These are phyloP conservation scores for Nectonema munidae DNA, from an alignment of 2,888 invertebrate genomes.

Conservation along the genomic window DNA sequence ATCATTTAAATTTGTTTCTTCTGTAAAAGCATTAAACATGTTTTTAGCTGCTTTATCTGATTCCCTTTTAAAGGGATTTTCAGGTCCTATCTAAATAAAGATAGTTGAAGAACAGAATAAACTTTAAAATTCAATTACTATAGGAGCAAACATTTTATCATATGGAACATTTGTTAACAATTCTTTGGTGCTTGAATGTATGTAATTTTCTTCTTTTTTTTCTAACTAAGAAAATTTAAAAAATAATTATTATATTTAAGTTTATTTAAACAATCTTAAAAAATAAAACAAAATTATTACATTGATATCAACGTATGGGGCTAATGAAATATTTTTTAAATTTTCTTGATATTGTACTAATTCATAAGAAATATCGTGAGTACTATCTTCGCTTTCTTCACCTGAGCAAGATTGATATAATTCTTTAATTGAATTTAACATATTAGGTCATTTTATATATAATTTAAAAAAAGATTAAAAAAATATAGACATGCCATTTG, in stretches of 20 bases:
- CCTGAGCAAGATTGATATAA: too few relatives aligned
- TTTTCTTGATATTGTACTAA: too few relatives aligned
- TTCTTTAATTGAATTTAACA: too few relatives aligned
- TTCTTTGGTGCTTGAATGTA: slow-evolving; percentile 48
- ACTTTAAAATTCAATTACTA: slow-evolving; percentile 23
- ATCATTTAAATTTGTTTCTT: slow-evolving; percentile 66
- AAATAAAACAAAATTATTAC: slow-evolving; percentile 15
- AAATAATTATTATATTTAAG: slow-evolving; percentile 7
- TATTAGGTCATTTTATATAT: too few relatives aligned
- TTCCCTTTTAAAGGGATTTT: slow-evolving; percentile 60
- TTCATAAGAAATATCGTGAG: too few relatives aligned
- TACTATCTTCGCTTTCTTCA: too few relatives aligned
- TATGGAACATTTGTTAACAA: slow-evolving; percentile 59
- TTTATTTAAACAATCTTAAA: slow-evolving; percentile 14
- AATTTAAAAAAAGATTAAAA: too few relatives aligned
- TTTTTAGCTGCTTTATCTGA: slow-evolving; percentile 58
- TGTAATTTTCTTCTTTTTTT: slow-evolving; percentile 35
- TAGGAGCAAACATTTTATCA: slow-evolving; percentile 66
- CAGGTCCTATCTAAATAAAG: slow-evolving; percentile 35
- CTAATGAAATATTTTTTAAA: too few relatives aligned
- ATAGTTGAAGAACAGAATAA: slow-evolving; percentile 9
- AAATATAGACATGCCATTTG: too few relatives aligned
- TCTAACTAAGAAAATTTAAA: slow-evolving; percentile 27
- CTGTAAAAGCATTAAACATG: slow-evolving; percentile 65
- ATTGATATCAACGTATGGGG: not conserved